Conservation (phyloP, 1,140 invertebrate genomes). For the Parapsyche elsis region DNA sequence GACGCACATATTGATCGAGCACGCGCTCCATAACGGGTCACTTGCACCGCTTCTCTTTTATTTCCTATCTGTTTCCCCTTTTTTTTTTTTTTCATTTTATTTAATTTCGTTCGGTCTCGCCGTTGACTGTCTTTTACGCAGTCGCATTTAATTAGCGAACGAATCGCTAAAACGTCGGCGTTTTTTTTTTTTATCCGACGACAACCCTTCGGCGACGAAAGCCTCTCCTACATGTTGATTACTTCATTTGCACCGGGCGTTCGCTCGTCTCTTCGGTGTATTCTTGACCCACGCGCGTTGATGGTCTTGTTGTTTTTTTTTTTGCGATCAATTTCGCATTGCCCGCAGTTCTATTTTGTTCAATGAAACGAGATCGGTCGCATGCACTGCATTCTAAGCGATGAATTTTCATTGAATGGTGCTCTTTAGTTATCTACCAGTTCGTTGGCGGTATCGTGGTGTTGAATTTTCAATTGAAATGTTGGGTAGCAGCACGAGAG, state of each 20-base stretch:
- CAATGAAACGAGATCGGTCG: too few relatives aligned
- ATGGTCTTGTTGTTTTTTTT: not conserved
- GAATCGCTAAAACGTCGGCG: not conserved
- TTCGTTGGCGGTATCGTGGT: too few relatives aligned
- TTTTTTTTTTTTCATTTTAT: not conserved
- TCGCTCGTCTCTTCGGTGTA: too few relatives aligned
- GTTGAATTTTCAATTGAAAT: too few relatives aligned
- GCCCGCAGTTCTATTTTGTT: too few relatives aligned
- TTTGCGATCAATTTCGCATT: not conserved
- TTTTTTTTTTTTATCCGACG: not conserved
- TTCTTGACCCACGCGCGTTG: not conserved
- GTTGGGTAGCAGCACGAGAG: too few relatives aligned
- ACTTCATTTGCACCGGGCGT: not conserved
- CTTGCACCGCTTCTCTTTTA: not conserved
- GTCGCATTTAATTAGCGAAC: constrained; percentile 16
- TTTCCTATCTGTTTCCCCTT: not conserved
- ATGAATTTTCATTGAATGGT: too few relatives aligned
- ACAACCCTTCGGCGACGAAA: not conserved
- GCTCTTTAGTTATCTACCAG: too few relatives aligned
- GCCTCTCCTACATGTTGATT: constrained; percentile 12
- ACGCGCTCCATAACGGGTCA: not conserved
- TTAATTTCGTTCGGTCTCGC: not conserved
- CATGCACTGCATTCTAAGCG: too few relatives aligned
- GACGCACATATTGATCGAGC: constrained; percentile 8
- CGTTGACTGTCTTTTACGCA: not conserved